phyloP scores from a whole-genome alignment of 2,888 invertebrate species.

The Nemoura dubitans region DNA sequence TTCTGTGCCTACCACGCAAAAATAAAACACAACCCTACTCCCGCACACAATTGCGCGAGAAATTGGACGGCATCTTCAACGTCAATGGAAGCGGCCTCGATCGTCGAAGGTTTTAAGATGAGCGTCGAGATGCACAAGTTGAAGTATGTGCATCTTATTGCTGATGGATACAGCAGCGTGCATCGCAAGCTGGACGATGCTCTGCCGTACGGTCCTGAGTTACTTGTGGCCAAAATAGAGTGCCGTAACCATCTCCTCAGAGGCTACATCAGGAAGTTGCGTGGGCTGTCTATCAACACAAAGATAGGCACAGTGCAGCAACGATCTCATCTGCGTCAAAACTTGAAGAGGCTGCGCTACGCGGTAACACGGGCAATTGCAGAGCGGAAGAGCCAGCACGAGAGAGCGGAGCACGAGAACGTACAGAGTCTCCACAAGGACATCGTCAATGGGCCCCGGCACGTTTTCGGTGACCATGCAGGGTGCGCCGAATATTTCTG shows the following conservation, averaged over 20 bases:
- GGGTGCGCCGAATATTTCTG: slow-evolving; percentile 37
- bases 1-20: slow-evolving; percentile 35
- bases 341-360: slow-evolving; percentile 24
- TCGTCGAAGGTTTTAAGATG: slow-evolving; percentile 47
- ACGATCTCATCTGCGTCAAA: slow-evolving; percentile 8
- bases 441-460: slow-evolving; percentile 44
- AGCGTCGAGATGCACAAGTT: slow-evolving; percentile 44
- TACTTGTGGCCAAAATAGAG: slow-evolving; percentile 37
- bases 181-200: slow-evolving; percentile 40
- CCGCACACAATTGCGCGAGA: background rate
- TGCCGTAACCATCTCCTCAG: slow-evolving; percentile 40
- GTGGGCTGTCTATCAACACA: slow-evolving; percentile 30
- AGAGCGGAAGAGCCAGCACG: background rate
- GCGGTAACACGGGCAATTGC: slow-evolving; percentile 41
- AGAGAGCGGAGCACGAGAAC: background rate
- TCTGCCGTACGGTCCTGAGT: slow-evolving; percentile 35
- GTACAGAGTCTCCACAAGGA: background rate
- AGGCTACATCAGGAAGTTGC: slow-evolving; percentile 30
- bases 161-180: slow-evolving; percentile 42
- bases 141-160: slow-evolving; percentile 42
- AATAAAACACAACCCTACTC: background rate
- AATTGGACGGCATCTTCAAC: slow-evolving; percentile 20
- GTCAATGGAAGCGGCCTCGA: slow-evolving; percentile 28
- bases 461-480: slow-evolving; percentile 46
- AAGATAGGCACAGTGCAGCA: slow-evolving; percentile 7